Conservation (phyloP, 2,797 vertebrate genomes). For the Tapirus indicus region DNA sequence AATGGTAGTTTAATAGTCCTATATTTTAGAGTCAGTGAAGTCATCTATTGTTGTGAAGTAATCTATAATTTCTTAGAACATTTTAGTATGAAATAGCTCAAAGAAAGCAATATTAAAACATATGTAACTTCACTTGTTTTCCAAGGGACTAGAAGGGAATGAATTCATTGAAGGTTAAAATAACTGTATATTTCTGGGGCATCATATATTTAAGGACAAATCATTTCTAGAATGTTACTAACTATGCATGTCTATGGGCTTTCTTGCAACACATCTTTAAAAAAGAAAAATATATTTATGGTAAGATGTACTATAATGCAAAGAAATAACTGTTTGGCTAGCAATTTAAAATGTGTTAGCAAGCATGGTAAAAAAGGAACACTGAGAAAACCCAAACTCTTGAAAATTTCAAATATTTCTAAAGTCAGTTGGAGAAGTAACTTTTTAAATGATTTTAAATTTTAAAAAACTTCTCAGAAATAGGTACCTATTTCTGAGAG, state of each 20-base stretch:
- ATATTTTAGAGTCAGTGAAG: constrained; percentile 65
- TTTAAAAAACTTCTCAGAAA: background rate
- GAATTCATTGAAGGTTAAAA: constrained; percentile 17
- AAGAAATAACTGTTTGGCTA: background rate
- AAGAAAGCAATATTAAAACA: constrained; percentile 12
- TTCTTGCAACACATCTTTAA: background rate
- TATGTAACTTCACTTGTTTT: constrained; percentile 13
- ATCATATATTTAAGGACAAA: constrained; percentile 22
- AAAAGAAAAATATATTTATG: background rate
- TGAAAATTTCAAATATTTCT: constrained; percentile 14
- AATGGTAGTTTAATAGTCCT: constrained; percentile 65
- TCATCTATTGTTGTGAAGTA: constrained; percentile 49
- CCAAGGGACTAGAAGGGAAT: background rate
- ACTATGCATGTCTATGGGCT: background rate
- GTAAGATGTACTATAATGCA: background rate
- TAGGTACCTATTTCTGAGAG: background rate
- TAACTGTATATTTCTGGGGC: background rate
- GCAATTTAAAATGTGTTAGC: background rate
- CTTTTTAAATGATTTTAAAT: background rate
- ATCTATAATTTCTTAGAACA: constrained; percentile 48
- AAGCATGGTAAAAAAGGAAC: background rate
- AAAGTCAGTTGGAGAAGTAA: background rate
- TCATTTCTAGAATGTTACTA: background rate
- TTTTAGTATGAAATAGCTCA: constrained; percentile 52
- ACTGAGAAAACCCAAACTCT: background rate